Percentiles rank a stretch among this genome's conserved stretches.
Conservation (phyloP, 2,797 vertebrate genomes). For the Typhlichthys subterraneus region DNA sequence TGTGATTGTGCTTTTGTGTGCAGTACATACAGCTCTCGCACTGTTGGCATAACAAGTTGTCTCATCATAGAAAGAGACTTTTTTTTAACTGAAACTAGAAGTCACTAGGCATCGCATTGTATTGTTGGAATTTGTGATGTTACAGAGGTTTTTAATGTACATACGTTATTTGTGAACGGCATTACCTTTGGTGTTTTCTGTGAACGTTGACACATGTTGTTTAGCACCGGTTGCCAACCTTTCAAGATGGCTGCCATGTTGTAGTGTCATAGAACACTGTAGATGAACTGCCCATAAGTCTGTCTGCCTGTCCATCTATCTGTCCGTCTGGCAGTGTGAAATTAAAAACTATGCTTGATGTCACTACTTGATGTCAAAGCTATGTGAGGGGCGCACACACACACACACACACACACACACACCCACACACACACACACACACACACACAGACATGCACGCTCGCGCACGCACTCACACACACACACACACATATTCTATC, state of each 20-base stretch:
- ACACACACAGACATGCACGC: slow-evolving; percentile 3
- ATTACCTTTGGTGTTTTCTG: too few relatives aligned
- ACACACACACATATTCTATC: slow-evolving; percentile 21
- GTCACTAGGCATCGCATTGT: too few relatives aligned
- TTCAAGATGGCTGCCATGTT: slow-evolving; percentile 15
- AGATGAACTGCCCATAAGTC: slow-evolving; percentile 64
- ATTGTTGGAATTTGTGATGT: too few relatives aligned
- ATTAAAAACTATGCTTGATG: slow-evolving; percentile 70
- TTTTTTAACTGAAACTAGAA: too few relatives aligned
- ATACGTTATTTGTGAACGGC: too few relatives aligned
- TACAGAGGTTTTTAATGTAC: too few relatives aligned
- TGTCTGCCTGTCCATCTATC: slow-evolving; percentile 60
- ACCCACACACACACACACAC: not conserved
- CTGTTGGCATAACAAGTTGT: too few relatives aligned
- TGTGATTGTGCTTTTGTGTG: slow-evolving; percentile 3
- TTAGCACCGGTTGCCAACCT: slow-evolving; percentile 16
- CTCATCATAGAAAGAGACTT: too few relatives aligned
- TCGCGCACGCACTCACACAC: slow-evolving; percentile 17
- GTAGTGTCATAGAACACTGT: slow-evolving; percentile 36
- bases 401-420: slow-evolving; percentile 1
- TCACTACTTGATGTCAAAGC: slow-evolving; percentile 60
- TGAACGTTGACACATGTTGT: not conserved
- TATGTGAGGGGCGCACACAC: slow-evolving; percentile 12
- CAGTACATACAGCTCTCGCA: too few relatives aligned
- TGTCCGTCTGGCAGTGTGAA: slow-evolving; percentile 63